These are phyloP conservation scores for Capreolus pygargus DNA, from an alignment of 2,113 vertebrate species.

Conservation along the genomic window DNA sequence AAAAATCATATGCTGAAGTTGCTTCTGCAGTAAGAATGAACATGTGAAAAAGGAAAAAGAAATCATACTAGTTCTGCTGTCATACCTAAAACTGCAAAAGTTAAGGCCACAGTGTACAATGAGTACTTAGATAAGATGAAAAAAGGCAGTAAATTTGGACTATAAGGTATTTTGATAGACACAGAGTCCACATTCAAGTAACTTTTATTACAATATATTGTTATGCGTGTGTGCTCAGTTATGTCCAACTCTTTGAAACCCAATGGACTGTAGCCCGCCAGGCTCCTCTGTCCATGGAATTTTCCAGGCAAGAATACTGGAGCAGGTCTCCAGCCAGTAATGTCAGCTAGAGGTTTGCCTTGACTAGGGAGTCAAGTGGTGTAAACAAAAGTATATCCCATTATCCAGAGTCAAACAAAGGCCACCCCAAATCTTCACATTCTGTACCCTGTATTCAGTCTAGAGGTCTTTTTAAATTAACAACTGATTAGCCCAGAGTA, in stretches of 20 bases:
- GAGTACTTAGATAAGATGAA: not conserved
- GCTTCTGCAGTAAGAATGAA: not conserved
- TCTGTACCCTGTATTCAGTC: not conserved
- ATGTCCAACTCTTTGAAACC: not conserved
- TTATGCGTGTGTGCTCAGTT: not conserved
- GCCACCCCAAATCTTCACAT: not conserved
- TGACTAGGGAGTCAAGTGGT: not conserved
- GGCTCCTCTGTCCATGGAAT: not conserved
- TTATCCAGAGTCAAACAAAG: not conserved
- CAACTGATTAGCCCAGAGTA: not conserved
- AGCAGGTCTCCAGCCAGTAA: not conserved
- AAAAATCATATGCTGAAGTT: not conserved
- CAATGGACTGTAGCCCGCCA: not conserved
- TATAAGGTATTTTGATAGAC: not conserved
- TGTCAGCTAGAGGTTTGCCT: not conserved
- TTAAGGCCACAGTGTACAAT: not conserved
- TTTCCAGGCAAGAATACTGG: not conserved
- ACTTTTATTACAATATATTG: not conserved
- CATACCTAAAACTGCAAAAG: not conserved
- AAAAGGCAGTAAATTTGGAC: not conserved
- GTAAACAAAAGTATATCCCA: not conserved
- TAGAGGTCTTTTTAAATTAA: not conserved
- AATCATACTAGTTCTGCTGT: not conserved
- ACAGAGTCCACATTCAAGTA: not conserved
- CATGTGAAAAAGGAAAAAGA: not conserved